phyloP scores from a whole-genome alignment of 2,888 invertebrate species.

The Parnassius apollo region DNA sequence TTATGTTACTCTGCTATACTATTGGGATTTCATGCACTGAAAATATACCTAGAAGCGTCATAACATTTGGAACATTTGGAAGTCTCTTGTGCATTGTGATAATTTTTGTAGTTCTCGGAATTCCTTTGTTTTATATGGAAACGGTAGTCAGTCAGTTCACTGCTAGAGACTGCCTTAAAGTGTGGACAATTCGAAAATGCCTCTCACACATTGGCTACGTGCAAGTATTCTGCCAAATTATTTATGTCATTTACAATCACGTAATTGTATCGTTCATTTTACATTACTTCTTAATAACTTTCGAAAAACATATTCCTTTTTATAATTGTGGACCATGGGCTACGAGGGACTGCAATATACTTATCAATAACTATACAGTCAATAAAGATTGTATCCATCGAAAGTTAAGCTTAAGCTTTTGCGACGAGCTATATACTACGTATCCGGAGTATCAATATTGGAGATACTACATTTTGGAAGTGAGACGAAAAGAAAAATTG shows the following conservation, averaged over 20 bases:
- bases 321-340: conserved; percentile 58
- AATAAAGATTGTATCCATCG: conserved; percentile 56
- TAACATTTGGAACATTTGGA: conserved; percentile 49
- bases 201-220: conserved; percentile 61
- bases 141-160: conserved; percentile 65
- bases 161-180: conserved; percentile 56
- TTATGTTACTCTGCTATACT: conserved; percentile 47
- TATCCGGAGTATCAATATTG: conserved; percentile 68
- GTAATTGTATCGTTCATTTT: conserved; percentile 47
- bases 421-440: conserved; percentile 45
- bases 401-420: conserved; percentile 40
- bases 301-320: conserved; percentile 62
- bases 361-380: conserved; percentile 53
- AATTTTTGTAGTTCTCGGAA: conserved; percentile 49
- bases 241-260: conserved; percentile 49
- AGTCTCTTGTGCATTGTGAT: conserved; percentile 41
- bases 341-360: conserved; percentile 47
- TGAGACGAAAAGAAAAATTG: conserved; percentile 26
- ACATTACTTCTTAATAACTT: conserved; percentile 66
- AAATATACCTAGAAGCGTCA: conserved; percentile 44
- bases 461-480: conserved; percentile 43
- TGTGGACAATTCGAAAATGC: conserved; percentile 59
- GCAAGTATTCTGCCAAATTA: conserved; percentile 51
- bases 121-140: conserved; percentile 68
- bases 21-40: conserved; percentile 45